Percentiles rank a stretch among this genome's conserved stretches.
These are phyloP conservation scores for Zhengitettix transpicula DNA, from an alignment of 2,888 invertebrate species.

Conservation along the genomic window DNA sequence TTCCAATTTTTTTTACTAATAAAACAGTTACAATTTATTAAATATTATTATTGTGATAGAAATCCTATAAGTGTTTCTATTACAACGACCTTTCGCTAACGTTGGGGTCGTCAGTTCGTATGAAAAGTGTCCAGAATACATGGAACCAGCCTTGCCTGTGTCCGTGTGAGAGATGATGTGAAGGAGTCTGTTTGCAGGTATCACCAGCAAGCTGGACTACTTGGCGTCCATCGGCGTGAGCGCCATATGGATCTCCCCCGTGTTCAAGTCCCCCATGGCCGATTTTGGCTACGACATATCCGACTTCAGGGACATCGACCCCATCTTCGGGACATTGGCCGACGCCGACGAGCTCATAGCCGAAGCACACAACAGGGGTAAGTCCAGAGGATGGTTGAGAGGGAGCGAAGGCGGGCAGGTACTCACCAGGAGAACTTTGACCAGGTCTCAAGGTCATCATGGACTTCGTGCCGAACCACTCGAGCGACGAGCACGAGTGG, in stretches of 20 bases:
- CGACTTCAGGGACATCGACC: constrained; percentile 54
- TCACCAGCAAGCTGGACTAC: constrained; percentile 40
- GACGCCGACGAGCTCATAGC: constrained; percentile 46
- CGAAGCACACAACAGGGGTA: constrained; percentile 13
- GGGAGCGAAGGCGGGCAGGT: too few species aligned
- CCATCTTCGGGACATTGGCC: constrained; percentile 52
- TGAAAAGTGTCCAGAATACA: too few species aligned
- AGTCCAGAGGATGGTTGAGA: too few species aligned
- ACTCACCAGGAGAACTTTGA: too few species aligned
- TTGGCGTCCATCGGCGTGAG: constrained; percentile 51
- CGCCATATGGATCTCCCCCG: constrained; percentile 71
- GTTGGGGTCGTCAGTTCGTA: too few species aligned
- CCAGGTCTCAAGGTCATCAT: constrained; percentile 17
- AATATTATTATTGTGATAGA: too few species aligned
- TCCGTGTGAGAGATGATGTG: too few species aligned
- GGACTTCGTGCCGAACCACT: constrained; percentile 20
- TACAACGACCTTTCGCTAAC: too few species aligned
- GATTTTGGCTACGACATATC: constrained; percentile 82
- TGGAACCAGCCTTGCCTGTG: too few species aligned
- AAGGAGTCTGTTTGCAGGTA: constrained; percentile 25
- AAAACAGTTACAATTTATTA: too few species aligned
- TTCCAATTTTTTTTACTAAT: too few species aligned
- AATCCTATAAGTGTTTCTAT: too few species aligned
- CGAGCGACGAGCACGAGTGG: constrained; percentile 30
- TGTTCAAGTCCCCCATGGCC: constrained; percentile 65